Base-by-base conservation (phyloP, 2,113 vertebrate genomes). In the Cromileptes altivelis region DNA sequence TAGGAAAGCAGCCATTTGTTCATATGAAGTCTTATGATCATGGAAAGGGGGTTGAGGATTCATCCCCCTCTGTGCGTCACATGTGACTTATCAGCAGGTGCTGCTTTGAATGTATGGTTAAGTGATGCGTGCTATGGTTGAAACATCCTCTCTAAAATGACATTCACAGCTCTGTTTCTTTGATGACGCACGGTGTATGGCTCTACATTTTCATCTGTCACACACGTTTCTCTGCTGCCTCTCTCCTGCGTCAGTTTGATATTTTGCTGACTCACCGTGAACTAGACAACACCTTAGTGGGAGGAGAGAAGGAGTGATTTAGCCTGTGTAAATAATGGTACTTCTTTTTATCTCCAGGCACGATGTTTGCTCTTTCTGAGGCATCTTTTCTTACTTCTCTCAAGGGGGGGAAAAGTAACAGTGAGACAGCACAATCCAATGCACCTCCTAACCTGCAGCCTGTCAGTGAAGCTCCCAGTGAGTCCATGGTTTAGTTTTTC, bases 221-320 rank as follows among this genome's bases (percentile, higher is more conserved):
- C 33, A 68, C 45, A 14, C 13, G 23, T 61, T 71, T 61, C 47
- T 65, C 49, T 70, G 4, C 57, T 9, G 27, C 49, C 67, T 37
- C 33, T 37, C 33, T 37, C 33, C 33, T 77, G 61, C 53, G 19
- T 75, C 50, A 50, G 18, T 80, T 75, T 61, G 65, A 69, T 89
- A 73, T 87, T 81, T 70, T 1, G 63, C 64, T 89, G 90, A 89
- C 25, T 91, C 88, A 88, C 79, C 1, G 27, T 37, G 73, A 85
- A 71, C 57, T 17, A 33, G 83, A 79, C 65, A 45, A 53, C 79
- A 56, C 80, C 56, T 68, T 10, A 62, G 84, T 85, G 47, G 81
- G 81, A 78, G 77, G 64, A 78, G 55, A 37, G 84, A 55, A 19
- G 56, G 64, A 61, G 47, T 12, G 37, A 70, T 75, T 55, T 30